Percentiles rank a stretch among this genome's conserved stretches.
These are phyloP conservation scores for Drosophila willistoni DNA, from an alignment of 1,140 invertebrate species.

Conservation along the genomic window DNA sequence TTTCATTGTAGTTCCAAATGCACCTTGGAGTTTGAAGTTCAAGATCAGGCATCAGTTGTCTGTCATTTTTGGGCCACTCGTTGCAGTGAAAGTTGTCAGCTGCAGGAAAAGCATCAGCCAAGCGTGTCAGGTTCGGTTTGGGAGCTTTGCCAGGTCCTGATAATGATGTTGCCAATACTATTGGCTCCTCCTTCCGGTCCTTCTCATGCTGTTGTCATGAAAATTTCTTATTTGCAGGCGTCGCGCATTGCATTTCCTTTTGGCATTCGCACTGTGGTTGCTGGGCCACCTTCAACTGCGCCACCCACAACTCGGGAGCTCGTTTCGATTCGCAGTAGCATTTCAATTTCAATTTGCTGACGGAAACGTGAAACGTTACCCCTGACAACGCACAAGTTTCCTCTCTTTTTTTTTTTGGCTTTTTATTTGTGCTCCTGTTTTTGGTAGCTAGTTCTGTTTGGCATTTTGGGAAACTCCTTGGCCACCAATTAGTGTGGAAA, in stretches of 20 bases:
- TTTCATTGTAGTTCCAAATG: not conserved
- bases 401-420: not conserved
- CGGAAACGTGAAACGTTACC: slow-evolving; percentile 57
- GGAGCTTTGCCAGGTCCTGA: slow-evolving; percentile 8
- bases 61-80: slow-evolving; percentile 45
- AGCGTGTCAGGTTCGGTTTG: slow-evolving; percentile 25
- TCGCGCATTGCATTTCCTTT: slow-evolving; percentile 61
- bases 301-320: not conserved
- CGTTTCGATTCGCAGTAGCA: slow-evolving; percentile 44
- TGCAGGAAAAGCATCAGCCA: slow-evolving; percentile 33
- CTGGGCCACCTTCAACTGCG: slow-evolving; percentile 11
- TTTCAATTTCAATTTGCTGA: slow-evolving; percentile 76
- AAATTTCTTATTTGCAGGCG: slow-evolving; percentile 55
- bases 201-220: slow-evolving; percentile 32
- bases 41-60: slow-evolving; percentile 32
- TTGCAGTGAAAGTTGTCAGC: slow-evolving; percentile 39
- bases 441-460: slow-evolving; percentile 7
- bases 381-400: slow-evolving; percentile 59
- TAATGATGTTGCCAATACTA: slow-evolving; percentile 20
- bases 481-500: slow-evolving; percentile 64
- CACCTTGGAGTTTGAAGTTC: not conserved
- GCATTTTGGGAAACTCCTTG: slow-evolving; percentile 25
- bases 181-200: slow-evolving; percentile 1
- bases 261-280: slow-evolving; percentile 43
- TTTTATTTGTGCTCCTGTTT: not conserved